Evolutionary conservation across 2,113 vertebrate genomes (phyloP), one percentile per base, ranked within the genome.

Genomic region (Neodon shergylaensis): DNA sequence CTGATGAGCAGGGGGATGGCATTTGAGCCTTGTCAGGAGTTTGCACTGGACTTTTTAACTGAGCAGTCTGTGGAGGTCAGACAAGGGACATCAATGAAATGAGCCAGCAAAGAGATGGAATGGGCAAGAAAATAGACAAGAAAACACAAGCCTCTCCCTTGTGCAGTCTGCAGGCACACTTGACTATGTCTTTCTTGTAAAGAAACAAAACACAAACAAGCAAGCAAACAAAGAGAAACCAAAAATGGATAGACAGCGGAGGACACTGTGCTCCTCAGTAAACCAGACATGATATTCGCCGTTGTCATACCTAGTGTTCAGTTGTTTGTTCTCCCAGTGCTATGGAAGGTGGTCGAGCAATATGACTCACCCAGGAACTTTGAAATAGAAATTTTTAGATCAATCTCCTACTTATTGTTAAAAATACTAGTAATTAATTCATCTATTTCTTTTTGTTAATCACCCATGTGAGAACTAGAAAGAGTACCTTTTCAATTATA

Each of bases 381-480:
- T 33, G 16, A 94, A 74, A 68, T 47, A 22, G n/a, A 90, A 65
- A 65, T 21, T 74, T 73, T 88, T 24, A 72, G 26, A 13, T 83
- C 8, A 49, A 54, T 63, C 36, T 12, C 42, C 54, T 52, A n/a
- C 3, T 36, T 92, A 52, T 72, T 47, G 65, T 89, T 76, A 78
- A 81, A 94, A 86, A 76, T 95, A 58, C 16, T n/a, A 47, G 28
- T n/a, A 65, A 84, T 54, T 76, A 73, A 84, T 72, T 90, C 22
- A 52, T 58, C 7, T 31, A 93, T 83, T 96, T 93, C 21, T 44
- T 21, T 73, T 31, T 42, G 7, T 5, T 11, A 33, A 17, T 28
- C 7, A 22, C 16, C 7, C 84, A 11, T 31, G 26, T 63, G 61
- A 44, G 36, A 6, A 49, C 2, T 72, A 63, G 66, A 42, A 0